Percentiles rank a stretch among this genome's conserved stretches.
These are phyloP conservation scores for Hymenopus coronatus DNA, from an alignment of 2,888 invertebrate genomes.

Conservation along the genomic window DNA sequence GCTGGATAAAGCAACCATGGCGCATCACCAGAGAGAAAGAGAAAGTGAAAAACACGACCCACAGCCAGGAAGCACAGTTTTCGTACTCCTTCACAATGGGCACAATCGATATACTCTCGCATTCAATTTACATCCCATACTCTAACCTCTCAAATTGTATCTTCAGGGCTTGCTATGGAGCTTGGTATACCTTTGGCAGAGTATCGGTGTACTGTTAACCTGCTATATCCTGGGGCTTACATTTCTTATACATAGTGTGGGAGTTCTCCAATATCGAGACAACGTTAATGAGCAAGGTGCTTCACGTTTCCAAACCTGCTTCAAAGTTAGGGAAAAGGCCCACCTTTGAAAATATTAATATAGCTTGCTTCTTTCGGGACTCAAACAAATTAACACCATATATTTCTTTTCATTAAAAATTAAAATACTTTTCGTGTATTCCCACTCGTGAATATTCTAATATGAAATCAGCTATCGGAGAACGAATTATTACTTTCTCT, in stretches of 20 bases:
- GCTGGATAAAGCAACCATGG: background rate
- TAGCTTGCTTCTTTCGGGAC: background rate
- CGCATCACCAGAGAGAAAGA: background rate
- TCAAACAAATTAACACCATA: too few species aligned
- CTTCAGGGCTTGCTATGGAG: too few species aligned
- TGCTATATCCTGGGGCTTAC: background rate
- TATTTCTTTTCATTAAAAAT: too few species aligned
- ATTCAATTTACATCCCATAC: background rate
- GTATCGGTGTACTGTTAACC: background rate
- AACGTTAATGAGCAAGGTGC: background rate
- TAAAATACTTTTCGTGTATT: too few species aligned
- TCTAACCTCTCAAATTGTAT: background rate
- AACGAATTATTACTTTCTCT: too few species aligned
- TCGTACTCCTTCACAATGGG: background rate
- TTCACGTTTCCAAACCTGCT: background rate
- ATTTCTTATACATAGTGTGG: background rate
- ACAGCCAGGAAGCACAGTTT: background rate
- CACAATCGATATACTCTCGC: background rate
- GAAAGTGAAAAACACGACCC: background rate
- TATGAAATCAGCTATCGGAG: too few species aligned
- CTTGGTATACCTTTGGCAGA: background rate
- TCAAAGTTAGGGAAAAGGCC: background rate
- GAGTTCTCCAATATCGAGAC: too few species aligned
- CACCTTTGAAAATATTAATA: background rate
- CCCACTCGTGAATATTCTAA: too few species aligned